Evolutionary conservation across 2,797 vertebrate species (phyloP).

Genomic region (Rhincodon typus): DNA sequence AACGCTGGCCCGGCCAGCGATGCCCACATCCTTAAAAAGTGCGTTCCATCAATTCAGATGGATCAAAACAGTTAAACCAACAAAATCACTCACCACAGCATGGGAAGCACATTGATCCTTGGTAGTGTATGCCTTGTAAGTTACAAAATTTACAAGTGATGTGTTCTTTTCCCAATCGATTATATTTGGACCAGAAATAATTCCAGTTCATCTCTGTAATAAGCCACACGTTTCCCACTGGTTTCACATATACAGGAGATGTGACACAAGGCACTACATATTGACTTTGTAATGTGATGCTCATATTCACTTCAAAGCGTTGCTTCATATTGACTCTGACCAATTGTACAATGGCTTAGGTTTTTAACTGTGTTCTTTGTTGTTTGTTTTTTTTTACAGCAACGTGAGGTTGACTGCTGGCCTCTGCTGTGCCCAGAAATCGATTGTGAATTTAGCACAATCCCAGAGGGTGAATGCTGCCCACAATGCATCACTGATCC

Average conservation of each 20-base stretch:
- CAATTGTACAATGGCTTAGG: background rate
- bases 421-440: slow-evolving; percentile 83
- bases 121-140: background rate
- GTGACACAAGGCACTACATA: background rate
- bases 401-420: slow-evolving; percentile 97
- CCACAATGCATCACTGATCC: slow-evolving; percentile 81
- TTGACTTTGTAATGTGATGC: background rate
- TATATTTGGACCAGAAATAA: background rate
- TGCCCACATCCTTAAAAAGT: too few relatives aligned
- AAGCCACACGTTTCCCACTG: background rate
- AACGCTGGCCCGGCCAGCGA: too few relatives aligned
- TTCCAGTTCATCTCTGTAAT: background rate
- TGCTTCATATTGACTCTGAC: background rate
- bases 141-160: background rate
- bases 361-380: background rate
- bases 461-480: slow-evolving; percentile 89
- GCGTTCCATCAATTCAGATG: background rate
- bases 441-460: slow-evolving; percentile 87
- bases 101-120: background rate
- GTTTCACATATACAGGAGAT: background rate
- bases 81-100: background rate
- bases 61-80: background rate
- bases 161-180: background rate
- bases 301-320: background rate
- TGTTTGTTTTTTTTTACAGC: slow-evolving; percentile 56